These are phyloP conservation scores for Desmodus rotundus DNA, from an alignment of 2,113 vertebrate species.

Conservation along the genomic window DNA sequence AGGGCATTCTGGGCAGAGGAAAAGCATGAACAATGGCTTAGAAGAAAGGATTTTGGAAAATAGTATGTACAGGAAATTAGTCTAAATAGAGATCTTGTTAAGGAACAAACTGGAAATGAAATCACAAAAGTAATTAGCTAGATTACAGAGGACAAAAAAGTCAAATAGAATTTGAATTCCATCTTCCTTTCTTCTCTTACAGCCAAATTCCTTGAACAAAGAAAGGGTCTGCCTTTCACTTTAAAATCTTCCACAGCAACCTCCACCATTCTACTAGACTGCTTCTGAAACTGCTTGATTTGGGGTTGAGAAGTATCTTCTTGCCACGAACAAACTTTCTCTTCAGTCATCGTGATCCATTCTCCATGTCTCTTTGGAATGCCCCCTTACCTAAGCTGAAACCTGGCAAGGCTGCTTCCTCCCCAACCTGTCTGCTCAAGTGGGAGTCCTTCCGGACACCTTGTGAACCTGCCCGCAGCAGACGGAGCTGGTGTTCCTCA, in stretches of 20 bases:
- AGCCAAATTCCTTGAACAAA: neutral
- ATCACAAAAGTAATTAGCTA: neutral
- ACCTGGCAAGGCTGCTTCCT: neutral
- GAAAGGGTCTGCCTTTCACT: neutral
- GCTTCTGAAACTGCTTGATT: neutral
- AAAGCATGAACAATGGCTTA: neutral
- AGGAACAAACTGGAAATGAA: constrained; percentile 4
- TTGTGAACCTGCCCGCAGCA: neutral
- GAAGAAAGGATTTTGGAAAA: neutral
- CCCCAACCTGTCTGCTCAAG: neutral
- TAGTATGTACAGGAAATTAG: neutral
- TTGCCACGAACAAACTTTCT: neutral
- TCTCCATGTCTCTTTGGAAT: neutral
- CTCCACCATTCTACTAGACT: neutral
- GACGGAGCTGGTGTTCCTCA: neutral
- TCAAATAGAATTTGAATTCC: neutral
- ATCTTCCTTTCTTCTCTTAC: neutral
- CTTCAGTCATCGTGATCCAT: neutral
- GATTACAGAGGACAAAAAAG: neutral
- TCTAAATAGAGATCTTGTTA: neutral
- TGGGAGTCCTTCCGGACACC: neutral
- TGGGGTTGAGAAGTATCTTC: neutral
- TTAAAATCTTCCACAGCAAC: neutral
- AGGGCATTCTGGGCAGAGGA: neutral
- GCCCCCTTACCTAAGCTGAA: neutral